Conservation (phyloP, 2,113 vertebrate genomes). For the Pseudorectes ferrugineus region DNA sequence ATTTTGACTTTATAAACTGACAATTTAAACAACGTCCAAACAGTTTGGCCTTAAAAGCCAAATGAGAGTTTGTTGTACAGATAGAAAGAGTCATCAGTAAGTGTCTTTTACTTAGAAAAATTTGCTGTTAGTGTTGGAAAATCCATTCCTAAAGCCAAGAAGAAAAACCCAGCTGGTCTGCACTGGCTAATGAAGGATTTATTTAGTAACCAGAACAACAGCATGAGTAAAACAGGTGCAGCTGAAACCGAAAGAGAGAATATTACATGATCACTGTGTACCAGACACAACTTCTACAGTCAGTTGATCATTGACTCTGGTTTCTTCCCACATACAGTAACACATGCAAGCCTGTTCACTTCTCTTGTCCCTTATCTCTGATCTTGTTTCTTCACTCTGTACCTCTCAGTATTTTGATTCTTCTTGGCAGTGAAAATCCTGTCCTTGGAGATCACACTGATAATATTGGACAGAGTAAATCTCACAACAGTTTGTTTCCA, state of each 20-base stretch:
- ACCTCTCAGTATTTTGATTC: neutral
- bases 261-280: neutral
- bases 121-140: neutral
- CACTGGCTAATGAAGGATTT: neutral
- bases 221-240: neutral
- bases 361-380: neutral
- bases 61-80: neutral
- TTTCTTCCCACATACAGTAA: neutral
- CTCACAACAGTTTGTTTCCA: neutral
- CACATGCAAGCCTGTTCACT: accelerated
- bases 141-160: neutral
- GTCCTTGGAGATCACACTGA: neutral
- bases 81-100: neutral
- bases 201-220: neutral
- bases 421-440: neutral
- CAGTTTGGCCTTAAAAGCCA: neutral
- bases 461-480: neutral
- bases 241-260: neutral
- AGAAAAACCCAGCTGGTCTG: neutral
- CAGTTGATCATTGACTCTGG: neutral
- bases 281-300: accelerated
- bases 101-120: neutral
- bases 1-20: neutral
- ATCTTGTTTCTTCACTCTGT: neutral
- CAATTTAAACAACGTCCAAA: neutral